A percentile compares a stretch with the other conserved stretches of the same genome.
These are phyloP conservation scores for Urocyon cinereoargenteus DNA, from an alignment of 2,797 vertebrate genomes.

Conservation along the genomic window DNA sequence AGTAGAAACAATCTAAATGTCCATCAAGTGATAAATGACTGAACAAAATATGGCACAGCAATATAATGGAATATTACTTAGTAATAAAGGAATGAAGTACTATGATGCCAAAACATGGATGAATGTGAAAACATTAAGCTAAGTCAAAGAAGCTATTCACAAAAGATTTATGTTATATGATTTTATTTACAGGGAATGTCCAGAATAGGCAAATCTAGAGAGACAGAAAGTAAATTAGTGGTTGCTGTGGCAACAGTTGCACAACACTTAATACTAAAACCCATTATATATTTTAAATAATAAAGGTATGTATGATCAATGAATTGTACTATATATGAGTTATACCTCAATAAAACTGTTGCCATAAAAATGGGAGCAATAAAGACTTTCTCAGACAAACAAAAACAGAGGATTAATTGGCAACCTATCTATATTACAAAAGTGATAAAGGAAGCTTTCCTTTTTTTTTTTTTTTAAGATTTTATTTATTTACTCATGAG, in stretches of 20 bases:
- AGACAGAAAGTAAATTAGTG: background rate
- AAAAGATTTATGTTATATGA: background rate
- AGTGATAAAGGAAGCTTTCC: background rate
- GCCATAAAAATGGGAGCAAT: background rate
- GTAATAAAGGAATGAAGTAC: conserved; percentile 37
- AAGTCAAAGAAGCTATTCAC: background rate
- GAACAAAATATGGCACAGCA: background rate
- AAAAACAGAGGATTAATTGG: background rate
- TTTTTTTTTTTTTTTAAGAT: no score
- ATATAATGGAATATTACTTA: background rate
- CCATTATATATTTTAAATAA: background rate
- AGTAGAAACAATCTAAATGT: background rate
- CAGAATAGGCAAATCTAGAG: background rate
- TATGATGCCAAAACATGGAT: background rate
- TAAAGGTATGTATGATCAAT: background rate
- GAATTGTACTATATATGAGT: background rate
- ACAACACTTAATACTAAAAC: background rate
- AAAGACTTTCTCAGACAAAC: conserved; percentile 10
- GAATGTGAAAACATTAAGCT: background rate
- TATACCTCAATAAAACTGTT: background rate
- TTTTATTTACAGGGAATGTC: background rate
- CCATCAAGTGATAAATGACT: background rate
- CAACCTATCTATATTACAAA: background rate
- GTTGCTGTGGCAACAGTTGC: background rate
- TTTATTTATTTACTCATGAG: no score